Evolutionary conservation across 2,113 vertebrate species (phyloP).

Genomic region (Amphiprion percula): DNA sequence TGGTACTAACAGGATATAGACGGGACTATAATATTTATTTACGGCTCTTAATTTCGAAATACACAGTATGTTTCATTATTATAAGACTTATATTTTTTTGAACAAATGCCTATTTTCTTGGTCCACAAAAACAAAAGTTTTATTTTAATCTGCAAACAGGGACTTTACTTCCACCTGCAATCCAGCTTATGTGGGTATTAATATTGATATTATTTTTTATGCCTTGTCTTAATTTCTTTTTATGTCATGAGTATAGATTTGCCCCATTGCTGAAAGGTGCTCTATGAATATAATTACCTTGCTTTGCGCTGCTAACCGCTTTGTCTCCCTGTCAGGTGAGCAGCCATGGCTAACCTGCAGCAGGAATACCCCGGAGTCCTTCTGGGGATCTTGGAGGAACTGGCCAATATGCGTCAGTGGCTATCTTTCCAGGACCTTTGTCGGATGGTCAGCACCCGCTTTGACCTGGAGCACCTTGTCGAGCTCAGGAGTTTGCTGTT

Average conservation of each 20-base stretch:
- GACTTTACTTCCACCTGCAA: not conserved
- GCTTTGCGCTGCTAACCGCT: conserved; percentile 7
- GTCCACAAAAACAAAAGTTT: not conserved
- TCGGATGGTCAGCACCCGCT: conserved; percentile 92
- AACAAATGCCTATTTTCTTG: no score
- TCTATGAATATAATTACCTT: not conserved
- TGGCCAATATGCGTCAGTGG: conserved; percentile 90
- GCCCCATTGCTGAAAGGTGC: conserved; percentile 5
- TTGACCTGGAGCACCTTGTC: conserved; percentile 91
- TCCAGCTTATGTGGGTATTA: conserved; percentile 1
- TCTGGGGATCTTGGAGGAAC: conserved; percentile 92
- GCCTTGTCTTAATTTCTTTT: not conserved
- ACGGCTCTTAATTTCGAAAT: no score
- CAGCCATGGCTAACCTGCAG: conserved; percentile 76
- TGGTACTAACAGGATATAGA: not conserved
- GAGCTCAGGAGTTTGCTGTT: conserved; percentile 93
- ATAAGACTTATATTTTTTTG: no score
- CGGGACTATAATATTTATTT: no score
- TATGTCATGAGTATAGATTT: not conserved
- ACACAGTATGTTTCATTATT: no score
- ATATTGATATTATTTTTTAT: not conserved
- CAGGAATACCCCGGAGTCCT: conserved; percentile 92
- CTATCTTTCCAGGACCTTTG: conserved; percentile 96
- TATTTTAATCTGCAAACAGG: not conserved
- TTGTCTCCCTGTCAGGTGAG: conserved; percentile 42